Percentiles rank a stretch among this genome's conserved stretches.
Evolutionary conservation across 2,113 vertebrate genomes (phyloP).

Genomic region (Grammomys dolichurus): DNA sequence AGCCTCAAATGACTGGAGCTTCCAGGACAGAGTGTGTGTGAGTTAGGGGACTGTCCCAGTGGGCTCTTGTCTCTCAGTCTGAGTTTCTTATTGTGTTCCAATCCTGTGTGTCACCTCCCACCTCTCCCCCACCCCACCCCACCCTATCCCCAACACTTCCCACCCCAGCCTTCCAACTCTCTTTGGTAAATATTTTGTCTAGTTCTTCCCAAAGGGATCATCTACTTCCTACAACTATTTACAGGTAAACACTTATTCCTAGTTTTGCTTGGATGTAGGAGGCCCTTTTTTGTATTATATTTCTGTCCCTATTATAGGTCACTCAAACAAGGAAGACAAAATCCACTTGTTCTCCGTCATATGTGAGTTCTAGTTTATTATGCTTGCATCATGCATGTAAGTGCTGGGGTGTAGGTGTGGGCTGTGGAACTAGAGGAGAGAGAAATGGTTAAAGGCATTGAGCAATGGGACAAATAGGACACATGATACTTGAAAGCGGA

Average conservation of each 20-base stretch:
- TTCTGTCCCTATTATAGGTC: neutral
- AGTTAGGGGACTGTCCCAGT: no score
- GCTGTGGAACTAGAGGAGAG: neutral
- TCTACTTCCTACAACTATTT: neutral
- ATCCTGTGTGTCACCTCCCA: neutral
- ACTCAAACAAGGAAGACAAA: neutral
- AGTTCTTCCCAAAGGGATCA: neutral
- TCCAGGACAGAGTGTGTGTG: neutral
- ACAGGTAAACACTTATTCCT: no score
- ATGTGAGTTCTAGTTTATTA: neutral
- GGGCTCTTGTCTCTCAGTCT: neutral
- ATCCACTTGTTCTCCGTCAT: neutral
- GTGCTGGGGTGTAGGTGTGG: neutral
- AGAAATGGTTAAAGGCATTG: neutral
- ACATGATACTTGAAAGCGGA: neutral
- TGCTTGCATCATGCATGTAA: no score
- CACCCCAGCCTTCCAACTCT: neutral
- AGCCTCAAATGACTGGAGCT: neutral
- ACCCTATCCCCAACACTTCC: neutral
- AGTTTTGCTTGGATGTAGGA: no score
- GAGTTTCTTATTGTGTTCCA: neutral
- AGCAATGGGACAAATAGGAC: neutral
- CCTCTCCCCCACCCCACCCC: neutral
- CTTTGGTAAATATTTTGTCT: neutral
- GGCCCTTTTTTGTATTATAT: neutral